Evolutionary conservation across 2,113 vertebrate genomes (phyloP).

Genomic region (Peromyscus maniculatus): DNA sequence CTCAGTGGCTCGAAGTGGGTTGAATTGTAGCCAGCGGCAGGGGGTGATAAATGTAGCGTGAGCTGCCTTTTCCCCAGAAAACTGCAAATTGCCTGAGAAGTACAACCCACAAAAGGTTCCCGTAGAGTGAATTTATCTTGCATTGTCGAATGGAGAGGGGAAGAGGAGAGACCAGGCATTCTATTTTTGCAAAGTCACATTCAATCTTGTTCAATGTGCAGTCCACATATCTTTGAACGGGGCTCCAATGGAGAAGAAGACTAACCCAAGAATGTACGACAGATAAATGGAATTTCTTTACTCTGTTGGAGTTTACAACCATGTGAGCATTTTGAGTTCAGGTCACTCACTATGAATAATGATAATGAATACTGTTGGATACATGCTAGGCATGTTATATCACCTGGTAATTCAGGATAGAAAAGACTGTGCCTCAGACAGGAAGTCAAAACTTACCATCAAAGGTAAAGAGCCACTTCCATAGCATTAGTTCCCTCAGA

Average conservation of each 20-base stretch:
- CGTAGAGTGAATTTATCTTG: slow-evolving; percentile 87
- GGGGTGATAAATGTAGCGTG: slow-evolving; percentile 89
- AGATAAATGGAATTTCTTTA: slow-evolving; percentile 88
- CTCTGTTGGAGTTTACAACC: slow-evolving; percentile 82
- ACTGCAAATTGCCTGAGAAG: slow-evolving; percentile 89
- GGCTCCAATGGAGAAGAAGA: slow-evolving; percentile 73
- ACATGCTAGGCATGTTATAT: slow-evolving; percentile 70
- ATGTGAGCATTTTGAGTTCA: slow-evolving; percentile 85
- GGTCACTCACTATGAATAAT: slow-evolving; percentile 85
- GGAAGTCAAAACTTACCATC: not conserved
- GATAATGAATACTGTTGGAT: slow-evolving; percentile 72
- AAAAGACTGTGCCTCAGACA: slow-evolving; percentile 57
- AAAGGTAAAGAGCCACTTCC: not conserved
- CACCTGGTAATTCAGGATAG: slow-evolving; percentile 81
- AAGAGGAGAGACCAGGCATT: slow-evolving; percentile 82
- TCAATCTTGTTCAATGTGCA: slow-evolving; percentile 82
- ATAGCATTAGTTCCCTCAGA: not conserved
- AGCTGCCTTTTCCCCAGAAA: slow-evolving; percentile 88
- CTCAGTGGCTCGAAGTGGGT: slow-evolving; percentile 85
- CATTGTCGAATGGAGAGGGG: slow-evolving; percentile 82
- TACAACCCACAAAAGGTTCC: slow-evolving; percentile 88
- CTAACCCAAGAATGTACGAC: slow-evolving; percentile 75
- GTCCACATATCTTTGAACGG: slow-evolving; percentile 82
- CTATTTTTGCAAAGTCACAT: slow-evolving; percentile 88
- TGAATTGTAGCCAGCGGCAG: slow-evolving; percentile 87